Evolutionary conservation across 2,113 vertebrate genomes (phyloP).

Genomic region (Emydura subglobosa): DNA sequence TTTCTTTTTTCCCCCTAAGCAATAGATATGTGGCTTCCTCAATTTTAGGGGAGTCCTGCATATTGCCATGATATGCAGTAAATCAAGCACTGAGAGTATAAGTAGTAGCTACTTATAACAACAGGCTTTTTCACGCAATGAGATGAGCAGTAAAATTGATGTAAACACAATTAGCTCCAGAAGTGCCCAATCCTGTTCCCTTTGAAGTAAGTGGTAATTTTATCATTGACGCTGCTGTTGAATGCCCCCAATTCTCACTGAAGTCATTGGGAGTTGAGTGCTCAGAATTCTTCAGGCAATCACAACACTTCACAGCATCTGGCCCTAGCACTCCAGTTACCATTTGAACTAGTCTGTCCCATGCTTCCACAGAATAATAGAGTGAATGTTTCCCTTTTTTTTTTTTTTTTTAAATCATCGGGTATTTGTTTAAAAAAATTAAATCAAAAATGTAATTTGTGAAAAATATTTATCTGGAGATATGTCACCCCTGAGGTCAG

Average conservation of each 20-base stretch:
- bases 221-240: not conserved
- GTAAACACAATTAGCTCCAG: not conserved
- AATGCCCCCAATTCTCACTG: not conserved
- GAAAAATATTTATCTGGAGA: not conserved
- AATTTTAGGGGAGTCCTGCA: not conserved
- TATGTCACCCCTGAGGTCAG: not conserved
- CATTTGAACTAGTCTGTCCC: conserved; percentile 5
- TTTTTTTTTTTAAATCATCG: not conserved
- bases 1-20: not conserved
- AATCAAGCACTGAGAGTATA: not conserved
- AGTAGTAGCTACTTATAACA: not conserved
- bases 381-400: not conserved
- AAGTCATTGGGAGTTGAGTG: not conserved
- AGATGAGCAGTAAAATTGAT: conserved; percentile 28
- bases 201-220: not conserved
- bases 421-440: not conserved
- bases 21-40: not conserved
- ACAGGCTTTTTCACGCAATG: not conserved
- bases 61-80: not conserved
- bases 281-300: not conserved
- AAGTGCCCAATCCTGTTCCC: not conserved
- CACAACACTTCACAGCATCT: not conserved
- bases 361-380: not conserved
- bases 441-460: not conserved
- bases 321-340: conserved; percentile 16